phyloP scores from a whole-genome alignment of 2,888 invertebrate species.

The Apocheima hispidaria region DNA sequence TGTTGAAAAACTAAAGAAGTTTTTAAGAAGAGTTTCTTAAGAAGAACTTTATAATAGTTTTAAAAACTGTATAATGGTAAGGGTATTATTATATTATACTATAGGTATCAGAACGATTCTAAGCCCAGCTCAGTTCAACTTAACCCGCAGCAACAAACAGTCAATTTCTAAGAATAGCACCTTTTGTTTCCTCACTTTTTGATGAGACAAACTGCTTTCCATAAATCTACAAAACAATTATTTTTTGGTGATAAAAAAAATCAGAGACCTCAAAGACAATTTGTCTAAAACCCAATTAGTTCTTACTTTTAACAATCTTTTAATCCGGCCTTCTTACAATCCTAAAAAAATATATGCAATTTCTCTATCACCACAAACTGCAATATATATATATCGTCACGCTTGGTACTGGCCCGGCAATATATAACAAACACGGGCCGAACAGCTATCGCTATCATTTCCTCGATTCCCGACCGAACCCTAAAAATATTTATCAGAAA shows the following conservation, averaged over 20 bases:
- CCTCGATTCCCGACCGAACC: conserved; percentile 46
- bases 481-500: conserved; percentile 70
- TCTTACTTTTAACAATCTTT: too few species aligned
- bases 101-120: too few species aligned
- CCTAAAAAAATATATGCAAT: too few species aligned
- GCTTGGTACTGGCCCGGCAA: conserved; percentile 1
- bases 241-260: not conserved
- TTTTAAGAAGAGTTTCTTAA: too few species aligned
- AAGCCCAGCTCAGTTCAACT: too few species aligned
- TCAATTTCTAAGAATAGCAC: not conserved
- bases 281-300: too few species aligned
- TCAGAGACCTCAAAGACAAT: not conserved
- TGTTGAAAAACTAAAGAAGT: too few species aligned
- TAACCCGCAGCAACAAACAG: too few species aligned
- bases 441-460: conserved; percentile 30
- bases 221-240: conserved; percentile 12
- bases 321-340: too few species aligned
- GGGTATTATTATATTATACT: too few species aligned
- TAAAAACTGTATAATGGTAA: too few species aligned
- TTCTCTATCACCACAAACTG: conserved; percentile 9
- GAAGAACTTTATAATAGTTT: too few species aligned
- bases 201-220: conserved; percentile 9
- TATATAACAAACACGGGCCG: conserved; percentile 19
- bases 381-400: conserved; percentile 18
- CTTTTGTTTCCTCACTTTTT: not conserved